A percentile compares a stretch with the other conserved stretches of the same genome.
These are phyloP conservation scores for Psittacula derbiana DNA, from an alignment of 2,797 vertebrate genomes.

Conservation along the genomic window DNA sequence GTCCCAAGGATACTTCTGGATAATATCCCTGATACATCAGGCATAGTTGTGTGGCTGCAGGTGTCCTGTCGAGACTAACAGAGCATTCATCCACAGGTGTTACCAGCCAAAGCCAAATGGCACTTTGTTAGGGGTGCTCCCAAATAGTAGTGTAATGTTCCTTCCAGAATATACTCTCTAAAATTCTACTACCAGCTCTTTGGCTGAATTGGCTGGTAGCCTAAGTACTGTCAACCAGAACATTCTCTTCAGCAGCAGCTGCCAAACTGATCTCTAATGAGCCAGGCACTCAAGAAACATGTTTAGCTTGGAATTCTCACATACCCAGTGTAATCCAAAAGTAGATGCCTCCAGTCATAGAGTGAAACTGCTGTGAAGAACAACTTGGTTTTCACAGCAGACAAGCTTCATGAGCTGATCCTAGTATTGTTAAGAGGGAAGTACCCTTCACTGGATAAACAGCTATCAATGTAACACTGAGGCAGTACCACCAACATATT, in stretches of 20 bases:
- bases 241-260: not conserved
- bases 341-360: not conserved
- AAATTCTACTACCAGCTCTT: not conserved
- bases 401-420: not conserved
- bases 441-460: not conserved
- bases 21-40: not conserved
- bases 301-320: not conserved
- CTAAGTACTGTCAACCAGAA: not conserved
- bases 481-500: not conserved
- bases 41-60: not conserved
- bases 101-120: not conserved
- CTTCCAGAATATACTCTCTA: not conserved
- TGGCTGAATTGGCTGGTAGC: not conserved
- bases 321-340: not conserved
- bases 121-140: not conserved
- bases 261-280: not conserved
- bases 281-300: not conserved
- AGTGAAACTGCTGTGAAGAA: not conserved
- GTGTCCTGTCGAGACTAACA: not conserved
- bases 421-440: not conserved
- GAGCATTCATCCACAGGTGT: fast-evolving
- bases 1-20: not conserved
- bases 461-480: not conserved
- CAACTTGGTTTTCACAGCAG: not conserved
- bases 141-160: not conserved